Conservation (phyloP, 2,113 vertebrate species). For the Gymnogyps californianus region DNA sequence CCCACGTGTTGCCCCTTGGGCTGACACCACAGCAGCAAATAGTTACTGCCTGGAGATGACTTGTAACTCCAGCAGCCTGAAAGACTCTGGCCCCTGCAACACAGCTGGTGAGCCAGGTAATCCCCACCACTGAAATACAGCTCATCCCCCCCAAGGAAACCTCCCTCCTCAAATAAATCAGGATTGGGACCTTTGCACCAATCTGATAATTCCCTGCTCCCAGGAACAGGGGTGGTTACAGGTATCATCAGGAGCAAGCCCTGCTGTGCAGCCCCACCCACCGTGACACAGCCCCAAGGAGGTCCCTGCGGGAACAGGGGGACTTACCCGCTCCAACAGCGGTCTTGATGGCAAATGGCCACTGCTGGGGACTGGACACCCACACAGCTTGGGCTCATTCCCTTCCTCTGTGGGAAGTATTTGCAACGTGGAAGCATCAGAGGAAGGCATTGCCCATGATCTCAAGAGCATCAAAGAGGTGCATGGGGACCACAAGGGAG, state of each 20-base stretch:
- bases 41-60: not conserved
- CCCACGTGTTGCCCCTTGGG: not conserved
- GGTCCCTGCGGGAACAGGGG: not conserved
- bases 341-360: not conserved
- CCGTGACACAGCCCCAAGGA: not conserved
- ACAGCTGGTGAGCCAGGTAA: not conserved
- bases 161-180: not conserved
- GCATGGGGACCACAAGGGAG: not conserved
- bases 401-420: not conserved
- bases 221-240: not conserved
- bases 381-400: not conserved
- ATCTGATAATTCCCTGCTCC: not conserved
- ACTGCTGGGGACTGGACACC: not conserved
- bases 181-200: not conserved
- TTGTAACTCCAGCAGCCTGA: not conserved
- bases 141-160: not conserved
- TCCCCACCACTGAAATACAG: not conserved
- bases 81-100: not conserved
- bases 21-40: not conserved
- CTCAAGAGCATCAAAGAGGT: not conserved
- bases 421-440: not conserved
- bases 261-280: not conserved
- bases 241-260: not conserved
- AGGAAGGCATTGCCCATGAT: not conserved
- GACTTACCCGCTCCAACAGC: fast-evolving